Base-by-base conservation (phyloP, 2,113 vertebrate genomes). In the Myrmecobius fasciatus region DNA sequence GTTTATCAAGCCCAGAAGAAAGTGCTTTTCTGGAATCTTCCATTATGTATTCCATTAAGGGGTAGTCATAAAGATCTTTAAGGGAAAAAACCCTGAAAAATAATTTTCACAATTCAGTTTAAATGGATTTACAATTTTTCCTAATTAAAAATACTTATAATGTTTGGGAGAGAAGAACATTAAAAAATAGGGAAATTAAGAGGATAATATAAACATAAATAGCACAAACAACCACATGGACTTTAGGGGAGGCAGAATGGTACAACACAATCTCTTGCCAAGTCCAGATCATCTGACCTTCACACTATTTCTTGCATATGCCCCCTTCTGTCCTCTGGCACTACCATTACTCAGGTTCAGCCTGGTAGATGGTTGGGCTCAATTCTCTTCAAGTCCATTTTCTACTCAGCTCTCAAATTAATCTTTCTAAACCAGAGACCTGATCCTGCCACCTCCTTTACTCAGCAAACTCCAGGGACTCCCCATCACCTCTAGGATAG, bases 41-140 rank as follows among this genome's bases (percentile, higher is more conserved):
- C 36, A 75, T 75, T 75, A n/a, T 22, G 36, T 43, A 25, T 17
- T 75, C 67, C 36, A 43, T 43, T 43, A 83, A 83, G 36, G 67
- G 17, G 67, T 83, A 43, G 6, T 20, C 36, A 83, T 83, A 24
- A 43, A 43, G 67, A 75, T 20, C 36, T 75, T n/a, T 75, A 75
- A 75, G 36, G 36, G 7, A 83, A 83, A 75, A 43, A 83, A 43
- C 67, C 31, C 91, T 60, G 47, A 17, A 28, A 11, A 1, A 25
- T 92, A 47, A 47, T 20, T 93, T 92, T 89, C 3, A 4, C 0
- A 2, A 48, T 51, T 7, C 47, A 91, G 89, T 91, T 92, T 91
- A 92, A 96, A 92, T 91, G 75, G 93, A 91, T 54, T 53, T 31
- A 89, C 24, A 94, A 26, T 60, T 48, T 3, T 95, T 94, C 94